These are phyloP conservation scores for Drosophila gaucha DNA, from an alignment of 2,888 invertebrate species.

Conservation along the genomic window DNA sequence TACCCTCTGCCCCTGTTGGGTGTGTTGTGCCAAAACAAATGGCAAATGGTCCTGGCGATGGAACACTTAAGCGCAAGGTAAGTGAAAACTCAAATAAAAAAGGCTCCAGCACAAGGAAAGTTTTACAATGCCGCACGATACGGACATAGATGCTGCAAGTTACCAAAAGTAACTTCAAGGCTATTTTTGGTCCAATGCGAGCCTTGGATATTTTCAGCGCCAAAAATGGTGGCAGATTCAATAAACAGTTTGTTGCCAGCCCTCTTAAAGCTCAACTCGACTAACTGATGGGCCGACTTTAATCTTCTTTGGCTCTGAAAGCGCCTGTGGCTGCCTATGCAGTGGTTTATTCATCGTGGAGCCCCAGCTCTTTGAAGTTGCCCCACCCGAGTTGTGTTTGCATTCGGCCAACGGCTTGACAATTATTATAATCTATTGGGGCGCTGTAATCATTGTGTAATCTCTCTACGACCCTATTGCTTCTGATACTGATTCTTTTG, in stretches of 20 bases:
- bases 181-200: constrained; percentile 36
- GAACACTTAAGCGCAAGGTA: constrained; percentile 72
- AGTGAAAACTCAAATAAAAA: constrained; percentile 75
- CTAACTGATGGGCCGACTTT: constrained; percentile 32
- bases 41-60: constrained; percentile 68
- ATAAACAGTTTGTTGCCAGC: constrained; percentile 35
- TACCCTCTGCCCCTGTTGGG: background rate
- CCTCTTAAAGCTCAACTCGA: constrained; percentile 33
- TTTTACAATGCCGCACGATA: constrained; percentile 64
- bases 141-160: constrained; percentile 28
- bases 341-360: constrained; percentile 26
- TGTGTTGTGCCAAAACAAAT: constrained; percentile 62
- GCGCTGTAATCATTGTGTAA: constrained; percentile 14
- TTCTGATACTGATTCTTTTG: background rate
- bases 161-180: constrained; percentile 41
- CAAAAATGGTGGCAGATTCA: constrained; percentile 38
- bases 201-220: constrained; percentile 8
- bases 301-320: constrained; percentile 27
- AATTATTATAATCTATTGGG: constrained; percentile 28
- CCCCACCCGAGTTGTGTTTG: constrained; percentile 29
- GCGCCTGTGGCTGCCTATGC: constrained; percentile 56
- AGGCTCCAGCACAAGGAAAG: constrained; percentile 42
- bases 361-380: constrained; percentile 53
- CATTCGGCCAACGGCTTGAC: constrained; percentile 44
- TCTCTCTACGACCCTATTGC: background rate